A percentile compares a stretch with the other conserved stretches of the same genome.
These are phyloP conservation scores for Wasmannia auropunctata DNA, from an alignment of 1,140 invertebrate genomes.

Conservation along the genomic window DNA sequence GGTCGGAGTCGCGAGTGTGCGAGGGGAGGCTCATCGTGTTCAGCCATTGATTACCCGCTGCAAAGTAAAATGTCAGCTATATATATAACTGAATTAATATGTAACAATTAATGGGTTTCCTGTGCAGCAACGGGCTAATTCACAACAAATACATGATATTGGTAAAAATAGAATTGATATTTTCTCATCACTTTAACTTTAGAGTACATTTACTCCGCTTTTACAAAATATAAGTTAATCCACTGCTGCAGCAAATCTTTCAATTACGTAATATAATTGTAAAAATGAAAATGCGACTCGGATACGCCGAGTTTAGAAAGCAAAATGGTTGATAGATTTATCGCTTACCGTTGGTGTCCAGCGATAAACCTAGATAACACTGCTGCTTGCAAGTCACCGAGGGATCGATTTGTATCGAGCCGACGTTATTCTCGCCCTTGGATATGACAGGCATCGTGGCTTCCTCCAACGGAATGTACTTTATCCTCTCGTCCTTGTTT, in stretches of 20 bases:
- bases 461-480: constrained; percentile 82
- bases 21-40: constrained; percentile 89
- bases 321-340: not conserved
- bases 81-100: not conserved
- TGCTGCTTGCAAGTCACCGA: constrained; percentile 88
- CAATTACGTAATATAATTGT: not conserved
- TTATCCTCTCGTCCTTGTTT: constrained; percentile 85
- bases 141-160: too few relatives aligned
- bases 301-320: not conserved
- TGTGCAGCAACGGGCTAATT: too few relatives aligned
- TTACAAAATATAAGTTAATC: too few relatives aligned
- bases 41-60: constrained; percentile 89
- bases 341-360: constrained; percentile 87
- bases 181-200: too few relatives aligned
- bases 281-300: not conserved
- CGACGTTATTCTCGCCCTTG: constrained; percentile 85
- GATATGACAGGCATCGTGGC: constrained; percentile 79
- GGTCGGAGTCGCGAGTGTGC: constrained; percentile 87
- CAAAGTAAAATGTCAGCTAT: constrained; percentile 69
- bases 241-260: too few relatives aligned
- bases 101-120: not conserved
- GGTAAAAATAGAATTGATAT: too few relatives aligned
- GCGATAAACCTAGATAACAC: constrained; percentile 90
- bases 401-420: constrained; percentile 88
- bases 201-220: too few relatives aligned